Conservation (phyloP, 2,797 vertebrate genomes). For the Onychomys torridus region DNA sequence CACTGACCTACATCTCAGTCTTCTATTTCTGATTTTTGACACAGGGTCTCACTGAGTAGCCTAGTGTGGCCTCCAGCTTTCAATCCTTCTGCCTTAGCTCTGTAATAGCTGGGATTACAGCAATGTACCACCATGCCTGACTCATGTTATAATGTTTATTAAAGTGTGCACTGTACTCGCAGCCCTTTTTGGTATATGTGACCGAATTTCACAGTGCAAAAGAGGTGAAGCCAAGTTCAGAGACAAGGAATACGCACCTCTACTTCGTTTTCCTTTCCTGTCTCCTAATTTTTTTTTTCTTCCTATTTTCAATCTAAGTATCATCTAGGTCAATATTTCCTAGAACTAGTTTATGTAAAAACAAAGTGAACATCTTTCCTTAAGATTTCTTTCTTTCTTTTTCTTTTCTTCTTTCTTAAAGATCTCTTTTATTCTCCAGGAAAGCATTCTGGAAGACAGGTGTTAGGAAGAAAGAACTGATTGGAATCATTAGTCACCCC, state of each 20-base stretch:
- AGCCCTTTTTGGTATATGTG: background rate
- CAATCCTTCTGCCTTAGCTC: background rate
- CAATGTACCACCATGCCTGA: background rate
- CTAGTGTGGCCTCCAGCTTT: background rate
- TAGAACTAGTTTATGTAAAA: slow-evolving; percentile 37
- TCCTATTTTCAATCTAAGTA: background rate
- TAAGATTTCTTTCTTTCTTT: background rate
- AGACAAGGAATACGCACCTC: background rate
- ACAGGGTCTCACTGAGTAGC: background rate
- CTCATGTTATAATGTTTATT: background rate
- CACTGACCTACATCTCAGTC: background rate
- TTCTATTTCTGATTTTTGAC: background rate
- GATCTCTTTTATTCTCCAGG: slow-evolving; percentile 37
- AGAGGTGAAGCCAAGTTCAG: background rate
- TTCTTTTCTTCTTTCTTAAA: background rate
- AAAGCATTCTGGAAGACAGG: background rate
- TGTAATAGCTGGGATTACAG: background rate
- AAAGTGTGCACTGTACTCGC: background rate
- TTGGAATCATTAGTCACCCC: background rate
- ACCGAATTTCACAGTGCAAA: background rate
- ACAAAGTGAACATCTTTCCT: background rate
- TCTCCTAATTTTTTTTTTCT: background rate
- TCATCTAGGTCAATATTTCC: background rate
- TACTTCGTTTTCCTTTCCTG: no score
- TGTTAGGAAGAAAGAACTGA: slow-evolving; percentile 2